Conservation (phyloP, 1,140 invertebrate genomes). For the Pseudoatta argentina region DNA sequence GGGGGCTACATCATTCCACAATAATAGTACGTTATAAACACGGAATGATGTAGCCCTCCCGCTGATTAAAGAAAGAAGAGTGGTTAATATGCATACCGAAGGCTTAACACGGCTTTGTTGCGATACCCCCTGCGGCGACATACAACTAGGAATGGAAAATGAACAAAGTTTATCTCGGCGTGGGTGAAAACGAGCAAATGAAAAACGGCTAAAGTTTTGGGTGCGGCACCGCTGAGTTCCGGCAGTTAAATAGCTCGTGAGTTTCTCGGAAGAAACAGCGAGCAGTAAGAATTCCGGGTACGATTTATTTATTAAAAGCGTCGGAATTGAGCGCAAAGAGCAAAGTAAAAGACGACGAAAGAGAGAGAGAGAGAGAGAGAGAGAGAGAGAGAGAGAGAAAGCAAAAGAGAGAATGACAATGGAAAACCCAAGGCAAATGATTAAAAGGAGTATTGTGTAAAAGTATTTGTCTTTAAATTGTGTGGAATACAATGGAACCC, state of each 20-base stretch:
- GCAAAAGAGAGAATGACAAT: not conserved
- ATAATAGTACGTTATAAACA: not conserved
- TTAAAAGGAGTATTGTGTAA: constrained; percentile 14
- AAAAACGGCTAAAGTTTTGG: constrained; percentile 55
- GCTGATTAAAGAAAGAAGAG: constrained; percentile 50
- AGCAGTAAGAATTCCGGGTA: constrained; percentile 52
- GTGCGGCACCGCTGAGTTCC: constrained; percentile 49
- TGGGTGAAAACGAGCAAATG: constrained; percentile 57
- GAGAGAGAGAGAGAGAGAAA: not conserved
- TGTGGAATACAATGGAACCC: not conserved
- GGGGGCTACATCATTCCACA: not conserved
- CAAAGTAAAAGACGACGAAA: constrained; percentile 20
- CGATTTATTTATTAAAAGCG: constrained; percentile 63
- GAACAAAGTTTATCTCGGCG: constrained; percentile 62
- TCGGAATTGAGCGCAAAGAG: constrained; percentile 53
- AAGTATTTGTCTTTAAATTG: constrained; percentile 35
- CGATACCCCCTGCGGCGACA: constrained; percentile 41
- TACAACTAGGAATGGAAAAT: constrained; percentile 60
- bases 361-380: not conserved
- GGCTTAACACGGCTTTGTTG: constrained; percentile 55
- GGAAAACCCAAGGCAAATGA: not conserved
- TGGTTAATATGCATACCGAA: constrained; percentile 49
- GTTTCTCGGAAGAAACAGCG: constrained; percentile 47
- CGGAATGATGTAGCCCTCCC: not conserved
- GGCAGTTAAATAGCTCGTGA: constrained; percentile 60